Evolutionary conservation across 2,113 vertebrate species (phyloP), one percentile per base, ranked within the genome.

Genomic region (Corvus hawaiiensis): DNA sequence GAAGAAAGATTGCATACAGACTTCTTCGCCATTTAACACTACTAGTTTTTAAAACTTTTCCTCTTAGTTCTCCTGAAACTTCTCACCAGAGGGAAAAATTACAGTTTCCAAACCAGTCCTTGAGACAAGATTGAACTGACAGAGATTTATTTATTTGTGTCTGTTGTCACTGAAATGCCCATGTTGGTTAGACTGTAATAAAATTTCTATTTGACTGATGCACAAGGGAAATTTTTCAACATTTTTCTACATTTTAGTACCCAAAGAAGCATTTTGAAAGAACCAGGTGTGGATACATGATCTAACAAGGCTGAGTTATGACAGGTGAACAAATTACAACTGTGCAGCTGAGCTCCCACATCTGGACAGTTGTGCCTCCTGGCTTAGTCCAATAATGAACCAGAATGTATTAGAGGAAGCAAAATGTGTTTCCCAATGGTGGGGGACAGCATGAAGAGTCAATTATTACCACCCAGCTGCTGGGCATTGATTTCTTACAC

Each of bases 361-460:
- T 88, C 92, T 94, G 95, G 83, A 48, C 48, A 84, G 88, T 89
- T 67, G 61, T 89, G 72, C 59, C 61, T 81, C 68, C 51, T 94
- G 61, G 30, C 19, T 93, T 81, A 71, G 59, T 71, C 76, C 64
- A 89, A 11, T 86, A 77, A 90, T 44, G 76, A 92, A 90, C 84
- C 27, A 81, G 61, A 78, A 90, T 72, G 49, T 81, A 61, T 78
- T 87, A 48, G 30, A 84, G 32, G 76, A 71, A 78, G 33, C 3
- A 89, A 83, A 96, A 87, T 55, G 20, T 67, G 52, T 77, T 90
- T 90, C 71, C 28, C 48, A 68, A 9, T 43, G 48, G 30, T 92
- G 55, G 10, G 23, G 46, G 33, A 93, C 93, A 86, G 23, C 51
- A 61, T 17, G 39, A 90, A 67, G 68, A 64, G 73, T 52, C 2